Percentiles rank a stretch among this genome's conserved stretches.
phyloP scores from a whole-genome alignment of 1,140 invertebrate species.

The Drosophila hydei region DNA sequence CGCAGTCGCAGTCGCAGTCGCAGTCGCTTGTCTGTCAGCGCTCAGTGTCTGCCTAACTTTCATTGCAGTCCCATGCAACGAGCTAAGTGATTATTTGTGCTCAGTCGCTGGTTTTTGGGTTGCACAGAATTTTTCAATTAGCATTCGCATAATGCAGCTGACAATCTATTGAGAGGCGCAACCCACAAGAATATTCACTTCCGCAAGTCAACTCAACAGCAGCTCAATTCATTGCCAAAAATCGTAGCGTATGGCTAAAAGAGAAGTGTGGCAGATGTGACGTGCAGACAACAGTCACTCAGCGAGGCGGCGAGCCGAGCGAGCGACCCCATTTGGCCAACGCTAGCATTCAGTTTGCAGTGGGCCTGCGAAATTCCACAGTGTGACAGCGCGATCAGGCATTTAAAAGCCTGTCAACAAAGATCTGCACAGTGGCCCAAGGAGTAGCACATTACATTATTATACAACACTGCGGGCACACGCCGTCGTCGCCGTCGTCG shows the following conservation, averaged over 20 bases:
- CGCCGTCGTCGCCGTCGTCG: constrained; percentile 4
- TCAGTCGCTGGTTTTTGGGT: no score
- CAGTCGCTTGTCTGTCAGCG: no score
- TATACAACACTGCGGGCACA: constrained; percentile 1
- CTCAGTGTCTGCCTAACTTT: no score
- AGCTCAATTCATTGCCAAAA: constrained; percentile 1
- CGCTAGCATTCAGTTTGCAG: constrained; percentile 39
- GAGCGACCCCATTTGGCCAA: constrained; percentile 25
- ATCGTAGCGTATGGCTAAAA: not conserved
- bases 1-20: no score
- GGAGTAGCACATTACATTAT: constrained; percentile 6
- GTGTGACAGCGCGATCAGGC: constrained; percentile 41
- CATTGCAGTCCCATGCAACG: no score
- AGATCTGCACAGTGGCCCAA: constrained; percentile 19
- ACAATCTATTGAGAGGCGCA: not conserved
- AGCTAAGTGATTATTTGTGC: no score
- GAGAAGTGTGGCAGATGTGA: constrained; percentile 5
- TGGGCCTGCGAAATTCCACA: constrained; percentile 66
- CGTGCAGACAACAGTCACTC: constrained; percentile 8
- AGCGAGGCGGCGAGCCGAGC: not conserved
- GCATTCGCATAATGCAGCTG: constrained; percentile 1
- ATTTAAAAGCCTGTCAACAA: constrained; percentile 71
- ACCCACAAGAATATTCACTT: not conserved
- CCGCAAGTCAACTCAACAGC: not conserved
- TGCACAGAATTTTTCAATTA: not conserved